Percentiles rank a stretch among this genome's conserved stretches.
Evolutionary conservation across 2,113 vertebrate genomes (phyloP).

Genomic region (Gadus macrocephalus): DNA sequence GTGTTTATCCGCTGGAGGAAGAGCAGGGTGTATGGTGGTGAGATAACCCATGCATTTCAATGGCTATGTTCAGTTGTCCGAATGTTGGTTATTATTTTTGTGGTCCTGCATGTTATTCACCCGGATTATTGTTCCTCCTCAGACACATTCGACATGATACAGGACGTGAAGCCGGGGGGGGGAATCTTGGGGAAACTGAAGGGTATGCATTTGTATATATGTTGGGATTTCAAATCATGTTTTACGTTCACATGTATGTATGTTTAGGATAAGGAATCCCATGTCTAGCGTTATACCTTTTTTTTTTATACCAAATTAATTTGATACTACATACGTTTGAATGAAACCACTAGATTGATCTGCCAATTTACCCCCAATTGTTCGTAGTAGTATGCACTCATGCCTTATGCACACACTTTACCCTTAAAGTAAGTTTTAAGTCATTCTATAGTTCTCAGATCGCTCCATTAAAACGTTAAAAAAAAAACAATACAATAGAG

Average conservation of each 20-base stretch:
- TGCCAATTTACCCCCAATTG: background rate
- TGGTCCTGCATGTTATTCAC: background rate
- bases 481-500: too few relatives aligned
- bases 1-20: constrained; percentile 88
- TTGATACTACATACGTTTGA: background rate
- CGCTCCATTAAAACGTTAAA: too few relatives aligned
- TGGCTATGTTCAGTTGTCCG: background rate
- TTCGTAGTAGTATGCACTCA: too few relatives aligned
- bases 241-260: background rate
- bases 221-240: background rate
- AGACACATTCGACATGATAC: constrained; percentile 83
- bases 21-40: constrained; percentile 78
- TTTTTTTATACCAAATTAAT: background rate
- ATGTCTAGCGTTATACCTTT: background rate
- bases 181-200: constrained; percentile 89
- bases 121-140: constrained; percentile 34
- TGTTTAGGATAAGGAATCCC: background rate
- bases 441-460: too few relatives aligned
- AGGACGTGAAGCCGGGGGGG: constrained; percentile 77
- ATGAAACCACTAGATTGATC: background rate
- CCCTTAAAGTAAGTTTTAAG: too few relatives aligned
- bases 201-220: constrained; percentile 66
- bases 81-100: background rate
- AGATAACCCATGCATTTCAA: constrained; percentile 3
- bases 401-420: too few relatives aligned